Evolutionary conservation across 2,888 invertebrate species (phyloP).

Genomic region (Leptinotarsa haldemani): DNA sequence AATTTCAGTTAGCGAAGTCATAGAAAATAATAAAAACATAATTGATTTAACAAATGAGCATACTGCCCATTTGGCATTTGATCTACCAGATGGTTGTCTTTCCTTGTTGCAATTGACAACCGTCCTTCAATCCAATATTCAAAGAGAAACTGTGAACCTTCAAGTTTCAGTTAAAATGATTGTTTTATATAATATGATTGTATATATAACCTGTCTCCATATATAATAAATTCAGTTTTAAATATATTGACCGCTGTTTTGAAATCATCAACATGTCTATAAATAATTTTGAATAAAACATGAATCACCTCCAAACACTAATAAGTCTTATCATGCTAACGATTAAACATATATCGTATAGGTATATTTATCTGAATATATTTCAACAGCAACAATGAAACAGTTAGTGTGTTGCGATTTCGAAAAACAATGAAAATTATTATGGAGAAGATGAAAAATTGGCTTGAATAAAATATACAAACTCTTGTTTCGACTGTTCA

Average conservation of each 20-base stretch:
- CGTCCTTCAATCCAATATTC: neutral
- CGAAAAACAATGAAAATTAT: constrained; percentile 12
- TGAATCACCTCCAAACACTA: constrained; percentile 27
- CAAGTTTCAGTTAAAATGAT: constrained; percentile 40
- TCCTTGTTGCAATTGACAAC: too few relatives aligned
- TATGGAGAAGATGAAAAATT: neutral
- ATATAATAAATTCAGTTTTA: constrained; percentile 34
- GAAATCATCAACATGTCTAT: constrained; percentile 17
- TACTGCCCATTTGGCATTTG: too few relatives aligned
- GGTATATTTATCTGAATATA: constrained; percentile 34
- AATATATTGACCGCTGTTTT: constrained; percentile 38
- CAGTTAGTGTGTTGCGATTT: constrained; percentile 36
- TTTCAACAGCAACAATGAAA: constrained; percentile 46
- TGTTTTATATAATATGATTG: constrained; percentile 47
- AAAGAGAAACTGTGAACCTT: constrained; percentile 38
- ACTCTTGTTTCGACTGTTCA: neutral
- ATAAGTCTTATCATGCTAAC: constrained; percentile 38
- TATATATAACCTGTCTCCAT: constrained; percentile 41
- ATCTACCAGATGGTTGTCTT: too few relatives aligned
- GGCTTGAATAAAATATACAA: neutral
- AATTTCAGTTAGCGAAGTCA: too few relatives aligned
- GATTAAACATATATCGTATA: constrained; percentile 38
- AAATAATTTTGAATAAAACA: constrained; percentile 20
- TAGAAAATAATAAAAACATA: too few relatives aligned
- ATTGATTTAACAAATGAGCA: too few relatives aligned